Evolutionary conservation across 2,113 vertebrate genomes (phyloP).

Genomic region (Tiliqua scincoides): DNA sequence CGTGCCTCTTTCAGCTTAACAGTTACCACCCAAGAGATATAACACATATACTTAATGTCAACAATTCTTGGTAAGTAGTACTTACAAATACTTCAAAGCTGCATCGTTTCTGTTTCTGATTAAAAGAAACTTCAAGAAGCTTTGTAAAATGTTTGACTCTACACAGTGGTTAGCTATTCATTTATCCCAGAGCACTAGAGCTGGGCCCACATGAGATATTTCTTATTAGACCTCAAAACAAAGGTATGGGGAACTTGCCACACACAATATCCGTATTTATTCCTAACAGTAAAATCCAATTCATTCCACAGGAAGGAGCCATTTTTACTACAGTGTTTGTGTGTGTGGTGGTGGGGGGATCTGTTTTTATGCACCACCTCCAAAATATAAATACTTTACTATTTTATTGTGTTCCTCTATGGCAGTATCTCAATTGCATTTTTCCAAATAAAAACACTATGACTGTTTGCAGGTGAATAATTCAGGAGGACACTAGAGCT

Average conservation of each 20-base stretch:
- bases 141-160: background rate
- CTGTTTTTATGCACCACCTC: conserved; percentile 1
- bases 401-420: background rate
- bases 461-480: background rate
- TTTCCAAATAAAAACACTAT: background rate
- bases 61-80: too few species aligned
- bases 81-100: background rate
- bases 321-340: background rate
- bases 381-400: background rate
- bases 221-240: background rate
- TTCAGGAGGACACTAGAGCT: background rate
- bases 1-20: background rate
- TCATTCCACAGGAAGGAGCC: background rate
- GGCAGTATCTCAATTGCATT: background rate
- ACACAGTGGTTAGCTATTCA: background rate
- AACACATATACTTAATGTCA: background rate
- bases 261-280: background rate
- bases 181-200: background rate
- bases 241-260: background rate
- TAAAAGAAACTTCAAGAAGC: background rate
- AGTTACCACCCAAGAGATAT: background rate
- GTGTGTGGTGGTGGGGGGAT: too few species aligned
- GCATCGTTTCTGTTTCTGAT: background rate
- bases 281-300: background rate
- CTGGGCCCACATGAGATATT: background rate